Evolutionary conservation across 2,797 vertebrate genomes (phyloP), one percentile per base, ranked within the genome.

Genomic region (Carduelis carduelis): DNA sequence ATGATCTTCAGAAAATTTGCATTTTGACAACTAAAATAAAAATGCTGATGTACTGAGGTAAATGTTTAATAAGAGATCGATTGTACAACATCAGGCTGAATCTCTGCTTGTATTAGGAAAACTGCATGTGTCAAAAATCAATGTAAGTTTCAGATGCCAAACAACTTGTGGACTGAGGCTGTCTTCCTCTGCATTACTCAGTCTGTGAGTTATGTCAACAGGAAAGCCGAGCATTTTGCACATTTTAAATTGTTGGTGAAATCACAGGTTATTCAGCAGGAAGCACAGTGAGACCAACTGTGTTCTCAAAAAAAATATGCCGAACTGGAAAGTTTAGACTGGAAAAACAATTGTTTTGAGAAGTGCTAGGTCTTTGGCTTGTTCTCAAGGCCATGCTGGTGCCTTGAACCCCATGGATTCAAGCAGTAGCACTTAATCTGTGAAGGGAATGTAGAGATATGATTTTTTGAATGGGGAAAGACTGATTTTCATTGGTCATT

Each of bases 151-250:
- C 50, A 41, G 77, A 63, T 23, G 44, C 89, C 85, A 95, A 75
- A 74, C 80, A 93, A 74, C 44, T 86, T 84, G 85, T 46, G 83
- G 60, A 76, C 78, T 76, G 72, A 81, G 77, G 59, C 80, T 2
- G 12, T 91, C 95, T 93, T 87, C 66, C 65, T 89, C 77, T 68
- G 66, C 1, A 0, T 94, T 94, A 95, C 66, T 89, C 77, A 93
- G 74, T 37, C 89, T 57, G 37, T 72, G 89, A 96, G 59, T 91
- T 95, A 96, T 91, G 89, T 84, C 83, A 94, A 79, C 74, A 95
- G 85, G 57, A 96, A 90, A 96, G 85, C 85, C 69, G 79, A 93
- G 47, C 13, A 4, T 95, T 95, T 96, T 91, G 89, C 80, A 94
- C 85, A 57, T 93, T 94, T 91, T 88, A 88, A 86, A 47, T 60